A percentile compares a stretch with the other conserved stretches of the same genome.
phyloP scores from a whole-genome alignment of 2,113 vertebrate species.

The Hystrix cristata region DNA sequence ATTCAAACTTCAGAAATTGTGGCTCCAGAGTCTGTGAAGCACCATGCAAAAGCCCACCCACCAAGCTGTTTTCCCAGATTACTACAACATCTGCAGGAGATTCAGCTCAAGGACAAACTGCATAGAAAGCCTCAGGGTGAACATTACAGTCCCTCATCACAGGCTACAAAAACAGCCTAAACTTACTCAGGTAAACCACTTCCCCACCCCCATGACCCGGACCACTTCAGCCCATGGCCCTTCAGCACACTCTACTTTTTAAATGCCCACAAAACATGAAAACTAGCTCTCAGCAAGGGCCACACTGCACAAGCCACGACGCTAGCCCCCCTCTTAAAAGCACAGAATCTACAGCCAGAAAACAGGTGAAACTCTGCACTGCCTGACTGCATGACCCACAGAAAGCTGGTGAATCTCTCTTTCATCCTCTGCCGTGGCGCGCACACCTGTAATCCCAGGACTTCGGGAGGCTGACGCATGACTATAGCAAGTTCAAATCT shows the following conservation, averaged over 20 bases:
- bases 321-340: neutral
- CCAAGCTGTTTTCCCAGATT: neutral
- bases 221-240: neutral
- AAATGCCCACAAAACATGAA: neutral
- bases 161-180: neutral
- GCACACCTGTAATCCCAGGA: neutral
- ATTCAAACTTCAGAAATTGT: neutral
- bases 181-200: neutral
- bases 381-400: rapidly evolving
- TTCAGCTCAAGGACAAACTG: neutral
- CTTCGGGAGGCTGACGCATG: neutral
- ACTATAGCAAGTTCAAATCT: neutral
- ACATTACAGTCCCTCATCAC: neutral
- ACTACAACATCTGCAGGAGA: neutral
- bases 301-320: neutral
- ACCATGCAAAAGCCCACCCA: neutral
- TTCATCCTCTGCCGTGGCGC: neutral
- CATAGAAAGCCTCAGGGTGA: neutral
- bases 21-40: neutral
- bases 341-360: neutral
- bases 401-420: neutral
- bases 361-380: neutral
- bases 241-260: neutral
- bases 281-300: neutral
- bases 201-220: neutral